Evolutionary conservation across 2,113 vertebrate genomes (phyloP), one percentile per base, ranked within the genome.

Genomic region (Rhea americana): DNA sequence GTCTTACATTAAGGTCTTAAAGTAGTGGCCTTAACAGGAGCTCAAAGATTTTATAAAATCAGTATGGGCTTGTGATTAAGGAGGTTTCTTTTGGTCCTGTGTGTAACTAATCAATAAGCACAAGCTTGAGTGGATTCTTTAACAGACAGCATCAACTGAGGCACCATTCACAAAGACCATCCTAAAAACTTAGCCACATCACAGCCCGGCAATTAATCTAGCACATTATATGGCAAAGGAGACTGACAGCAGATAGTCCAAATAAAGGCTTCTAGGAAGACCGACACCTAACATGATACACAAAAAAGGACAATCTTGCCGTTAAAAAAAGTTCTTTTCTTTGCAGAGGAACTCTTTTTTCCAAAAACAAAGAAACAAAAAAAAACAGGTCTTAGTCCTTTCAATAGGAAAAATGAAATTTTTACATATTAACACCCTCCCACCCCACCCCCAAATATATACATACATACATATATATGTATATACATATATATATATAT

Each of bases 241-340:
- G 5, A 53, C 15, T 48, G 16, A 68, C 80, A 56, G 1, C 11
- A 63, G 16, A 16, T 9, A 5, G 22, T 13, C 20, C 39, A 80
- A 24, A 65, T 47, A 66, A 89, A 75, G 39, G 7, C 51, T 70
- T 51, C 32, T 30, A 58, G 19, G 20, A n/a, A 71, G 4, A 13
- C 11, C 45, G n/a, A n/a, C 0, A 2, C 5, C 7, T 10, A 63
- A 20, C 9, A 11, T 13, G 28, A 43, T 20, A 39, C 0, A 21
- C 51, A 90, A 47, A 21, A 30, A 48, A 41, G 56, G 3, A 43
- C 20, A 59, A 39, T 2, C 1, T 5, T 50, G 15, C 5, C 17
- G 25, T 19, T 58, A 16, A 25, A 35, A 25, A 78, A 22, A 26
- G 53, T 53, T 13, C 51, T 3, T 53, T 66, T 35, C 35, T 71